phyloP scores from a whole-genome alignment of 1,140 invertebrate genomes.

The Drosophila santomea region DNA sequence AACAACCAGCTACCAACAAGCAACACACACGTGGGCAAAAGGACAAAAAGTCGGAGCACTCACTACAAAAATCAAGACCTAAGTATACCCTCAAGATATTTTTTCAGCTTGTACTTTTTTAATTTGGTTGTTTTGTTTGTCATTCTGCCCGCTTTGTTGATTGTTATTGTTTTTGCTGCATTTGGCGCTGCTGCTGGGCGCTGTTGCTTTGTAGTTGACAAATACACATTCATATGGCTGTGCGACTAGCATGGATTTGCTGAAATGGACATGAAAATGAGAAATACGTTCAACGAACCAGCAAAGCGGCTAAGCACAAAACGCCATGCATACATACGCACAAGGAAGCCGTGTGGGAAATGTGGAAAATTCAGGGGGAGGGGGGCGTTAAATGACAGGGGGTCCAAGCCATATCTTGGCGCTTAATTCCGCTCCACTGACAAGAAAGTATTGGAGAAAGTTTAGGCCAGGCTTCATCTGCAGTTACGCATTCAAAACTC shows the following conservation, averaged over 20 bases:
- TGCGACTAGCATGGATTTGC: conserved; percentile 68
- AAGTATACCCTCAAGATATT: conserved; percentile 79
- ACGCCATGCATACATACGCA: conserved; percentile 24
- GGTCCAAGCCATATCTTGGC: conserved; percentile 4
- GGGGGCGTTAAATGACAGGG: not conserved
- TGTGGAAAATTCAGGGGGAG: not conserved
- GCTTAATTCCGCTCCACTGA: conserved; percentile 14
- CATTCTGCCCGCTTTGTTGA: conserved; percentile 56
- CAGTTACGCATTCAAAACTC: conserved; percentile 72
- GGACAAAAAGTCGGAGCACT: conserved; percentile 68
- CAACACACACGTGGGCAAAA: conserved; percentile 20
- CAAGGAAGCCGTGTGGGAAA: conserved; percentile 2
- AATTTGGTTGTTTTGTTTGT: conserved; percentile 77
- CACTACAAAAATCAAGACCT: conserved; percentile 70
- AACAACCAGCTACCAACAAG: not conserved
- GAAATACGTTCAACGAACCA: conserved; percentile 81
- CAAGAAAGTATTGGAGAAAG: conserved; percentile 53
- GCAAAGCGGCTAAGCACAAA: conserved; percentile 61
- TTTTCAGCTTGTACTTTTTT: conserved; percentile 67
- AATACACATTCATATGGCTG: conserved; percentile 69
- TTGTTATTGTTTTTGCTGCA: conserved; percentile 25
- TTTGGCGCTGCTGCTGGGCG: conserved; percentile 20
- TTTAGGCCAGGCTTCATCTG: conserved; percentile 38
- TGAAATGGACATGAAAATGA: conserved; percentile 80
- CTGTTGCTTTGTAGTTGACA: conserved; percentile 69